Evolutionary conservation across 1,140 invertebrate species (phyloP).

Genomic region (Riptortus pedestris): DNA sequence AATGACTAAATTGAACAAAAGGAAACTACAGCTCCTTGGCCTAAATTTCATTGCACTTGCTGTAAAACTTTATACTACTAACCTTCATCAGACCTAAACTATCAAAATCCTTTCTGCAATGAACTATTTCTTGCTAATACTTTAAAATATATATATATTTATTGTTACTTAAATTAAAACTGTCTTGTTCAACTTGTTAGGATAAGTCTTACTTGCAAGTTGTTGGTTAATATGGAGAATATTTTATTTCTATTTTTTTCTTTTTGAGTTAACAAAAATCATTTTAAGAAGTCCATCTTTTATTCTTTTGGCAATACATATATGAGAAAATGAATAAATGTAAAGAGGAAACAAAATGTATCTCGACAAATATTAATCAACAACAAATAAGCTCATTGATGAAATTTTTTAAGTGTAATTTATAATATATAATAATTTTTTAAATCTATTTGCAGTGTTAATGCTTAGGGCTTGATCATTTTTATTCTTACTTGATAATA

Average conservation of each 20-base stretch:
- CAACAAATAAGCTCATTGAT: conserved; percentile 1
- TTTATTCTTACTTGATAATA: conserved; percentile 5
- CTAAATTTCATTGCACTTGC: not conserved
- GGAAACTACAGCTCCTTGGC: not conserved
- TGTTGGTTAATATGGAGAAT: not conserved
- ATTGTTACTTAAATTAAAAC: not conserved
- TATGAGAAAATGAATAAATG: too few relatives aligned
- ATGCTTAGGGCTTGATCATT: conserved; percentile 22
- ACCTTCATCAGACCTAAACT: not conserved
- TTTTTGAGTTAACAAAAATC: too few relatives aligned
- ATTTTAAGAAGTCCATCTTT: too few relatives aligned
- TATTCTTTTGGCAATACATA: too few relatives aligned
- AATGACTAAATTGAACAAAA: not conserved
- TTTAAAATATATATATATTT: not conserved
- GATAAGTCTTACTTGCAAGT: not conserved
- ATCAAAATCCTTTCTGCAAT: not conserved
- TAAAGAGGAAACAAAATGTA: too few relatives aligned
- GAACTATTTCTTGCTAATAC: not conserved
- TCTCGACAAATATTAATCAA: conserved; percentile 11
- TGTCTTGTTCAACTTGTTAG: not conserved
- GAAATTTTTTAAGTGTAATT: not conserved
- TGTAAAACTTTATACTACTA: not conserved
- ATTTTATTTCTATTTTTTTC: not conserved
- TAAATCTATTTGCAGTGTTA: conserved; percentile 13
- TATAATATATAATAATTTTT: conserved; percentile 1